Conservation (phyloP, 2,113 vertebrate species). For the Aldabrachelys gigantea region DNA sequence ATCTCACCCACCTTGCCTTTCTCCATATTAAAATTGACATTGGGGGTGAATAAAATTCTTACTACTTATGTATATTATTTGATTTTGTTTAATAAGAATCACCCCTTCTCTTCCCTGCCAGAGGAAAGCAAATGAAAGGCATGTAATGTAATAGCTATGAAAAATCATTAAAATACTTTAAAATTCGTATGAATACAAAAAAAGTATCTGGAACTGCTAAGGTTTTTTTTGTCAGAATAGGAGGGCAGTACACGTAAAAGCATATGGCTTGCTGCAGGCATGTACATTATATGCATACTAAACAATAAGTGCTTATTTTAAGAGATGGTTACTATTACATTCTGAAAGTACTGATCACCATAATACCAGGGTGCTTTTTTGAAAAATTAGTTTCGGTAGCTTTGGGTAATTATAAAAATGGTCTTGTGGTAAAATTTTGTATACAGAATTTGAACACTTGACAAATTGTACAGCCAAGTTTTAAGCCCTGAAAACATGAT, state of each 20-base stretch:
- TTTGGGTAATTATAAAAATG: neutral
- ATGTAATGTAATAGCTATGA: neutral
- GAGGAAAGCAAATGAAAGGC: neutral
- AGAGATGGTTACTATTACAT: neutral
- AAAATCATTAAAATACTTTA: rapidly evolving
- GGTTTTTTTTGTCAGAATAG: neutral
- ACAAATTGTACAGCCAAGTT: neutral
- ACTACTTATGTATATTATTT: neutral
- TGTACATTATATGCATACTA: rapidly evolving
- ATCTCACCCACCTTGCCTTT: neutral
- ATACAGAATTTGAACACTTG: neutral
- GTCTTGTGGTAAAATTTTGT: neutral
- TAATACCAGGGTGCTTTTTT: neutral
- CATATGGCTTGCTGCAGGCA: neutral
- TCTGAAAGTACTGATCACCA: neutral
- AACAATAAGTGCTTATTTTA: neutral
- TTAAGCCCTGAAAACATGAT: neutral
- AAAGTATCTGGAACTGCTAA: neutral
- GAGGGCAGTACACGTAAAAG: neutral
- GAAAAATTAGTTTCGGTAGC: neutral
- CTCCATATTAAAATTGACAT: neutral
- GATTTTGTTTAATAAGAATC: neutral
- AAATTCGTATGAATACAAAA: neutral
- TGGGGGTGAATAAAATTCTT: neutral
- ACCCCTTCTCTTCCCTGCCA: rapidly evolving